Evolutionary conservation across 1,140 invertebrate genomes (phyloP), one percentile per base, ranked within the genome.

Genomic region (Amphibalanus amphitrite): DNA sequence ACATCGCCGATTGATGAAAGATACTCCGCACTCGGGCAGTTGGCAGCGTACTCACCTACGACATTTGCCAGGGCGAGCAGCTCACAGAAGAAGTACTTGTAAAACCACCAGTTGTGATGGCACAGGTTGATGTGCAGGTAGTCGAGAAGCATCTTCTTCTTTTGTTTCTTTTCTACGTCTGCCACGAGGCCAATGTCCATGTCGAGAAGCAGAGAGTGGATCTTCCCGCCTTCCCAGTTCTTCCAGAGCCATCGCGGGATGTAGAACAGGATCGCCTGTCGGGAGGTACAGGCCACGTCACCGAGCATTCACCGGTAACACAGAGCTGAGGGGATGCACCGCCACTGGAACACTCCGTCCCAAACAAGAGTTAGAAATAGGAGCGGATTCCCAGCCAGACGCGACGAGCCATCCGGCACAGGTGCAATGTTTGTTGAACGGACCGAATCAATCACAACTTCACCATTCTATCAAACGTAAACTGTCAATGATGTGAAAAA

Each of bases 91-190:
- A 93, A 95, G 82, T 95, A 96, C 80, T 90, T 86, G 82, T 93
- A 94, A 71, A 92, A 92, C 90, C 92, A 95, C 92, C 92, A 95
- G 83, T 95, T 94, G 86, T 96, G 92, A 81, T 91, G 93, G 75
- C 88, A 85, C 74, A 90, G 82, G 84, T 93, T 95, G 82, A 93
- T 90, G 86, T 90, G 92, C 76, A 96, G 85, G 82, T 96, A 96
- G 83, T 95, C 92, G 77, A 95, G 87, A 79, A 96, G 87, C 77
- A 95, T 86, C 81, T 94, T 93, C 85, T 95, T 95, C 85, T 95
- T 95, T 79, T 93, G 91, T 81, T 93, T 93, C 83, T 93, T 94
- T 83, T 95, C 93, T 76, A 91, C 89, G 81, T 95, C 92, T 65
- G 90, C 90, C 81, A 76, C 75, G 69, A 77, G 74, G 8, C 77